Evolutionary conservation across 2,888 invertebrate species (phyloP).

Genomic region (Podabrus alpinus): DNA sequence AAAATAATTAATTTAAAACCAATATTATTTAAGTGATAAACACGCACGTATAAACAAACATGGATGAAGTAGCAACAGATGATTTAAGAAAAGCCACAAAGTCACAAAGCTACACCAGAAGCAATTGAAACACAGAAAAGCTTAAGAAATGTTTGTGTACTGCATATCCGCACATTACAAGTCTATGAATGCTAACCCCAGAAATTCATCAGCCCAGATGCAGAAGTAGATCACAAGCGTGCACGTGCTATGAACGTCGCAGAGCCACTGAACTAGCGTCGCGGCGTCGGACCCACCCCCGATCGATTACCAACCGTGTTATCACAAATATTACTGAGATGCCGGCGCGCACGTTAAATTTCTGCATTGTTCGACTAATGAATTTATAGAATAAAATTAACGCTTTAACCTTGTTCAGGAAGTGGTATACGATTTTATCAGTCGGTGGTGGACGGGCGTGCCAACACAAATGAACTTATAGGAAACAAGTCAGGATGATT

Average conservation of each 20-base stretch:
- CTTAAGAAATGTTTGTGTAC: slow-evolving; percentile 5
- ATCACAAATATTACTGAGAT: slow-evolving; percentile 52
- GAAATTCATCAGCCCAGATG: slow-evolving; percentile 20
- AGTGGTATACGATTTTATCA: slow-evolving; percentile 26
- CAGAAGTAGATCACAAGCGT: slow-evolving; percentile 34
- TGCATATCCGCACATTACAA: background rate
- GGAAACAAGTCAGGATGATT: slow-evolving; percentile 14
- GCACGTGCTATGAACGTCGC: slow-evolving; percentile 50
- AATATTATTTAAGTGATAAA: slow-evolving; percentile 16
- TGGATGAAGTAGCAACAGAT: slow-evolving; percentile 33
- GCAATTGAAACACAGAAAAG: slow-evolving; percentile 11
- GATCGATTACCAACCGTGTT: slow-evolving; percentile 53
- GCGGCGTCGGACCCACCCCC: slow-evolving; percentile 52
- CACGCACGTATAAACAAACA: slow-evolving; percentile 32
- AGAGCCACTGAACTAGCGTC: slow-evolving; percentile 51
- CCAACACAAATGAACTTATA: slow-evolving; percentile 12
- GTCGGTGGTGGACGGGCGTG: slow-evolving; percentile 10
- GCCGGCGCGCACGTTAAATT: slow-evolving; percentile 49
- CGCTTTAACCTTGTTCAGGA: slow-evolving; percentile 23
- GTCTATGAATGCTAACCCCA: slow-evolving; percentile 21
- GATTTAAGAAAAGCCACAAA: slow-evolving; percentile 23
- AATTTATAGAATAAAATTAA: slow-evolving; percentile 35
- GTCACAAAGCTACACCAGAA: slow-evolving; percentile 21
- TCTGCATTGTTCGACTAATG: slow-evolving; percentile 34
- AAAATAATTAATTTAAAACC: slow-evolving; percentile 12